Evolutionary conservation across 2,797 vertebrate species (phyloP), one percentile per base, ranked within the genome.

Genomic region (Echiichthys vipera): DNA sequence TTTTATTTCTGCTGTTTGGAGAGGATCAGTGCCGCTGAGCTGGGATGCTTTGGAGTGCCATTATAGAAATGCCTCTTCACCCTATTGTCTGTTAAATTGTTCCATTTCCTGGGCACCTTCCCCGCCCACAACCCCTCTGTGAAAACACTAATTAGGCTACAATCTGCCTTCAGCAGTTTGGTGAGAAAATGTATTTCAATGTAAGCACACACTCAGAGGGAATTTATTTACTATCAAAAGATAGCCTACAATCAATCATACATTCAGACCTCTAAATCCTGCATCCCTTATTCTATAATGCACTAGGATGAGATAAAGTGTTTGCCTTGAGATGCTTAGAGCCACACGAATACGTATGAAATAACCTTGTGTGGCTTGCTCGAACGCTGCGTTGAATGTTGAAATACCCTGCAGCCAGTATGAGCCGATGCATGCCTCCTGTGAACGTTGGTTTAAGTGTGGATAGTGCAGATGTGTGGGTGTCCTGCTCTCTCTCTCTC

Each of bases 11-110:
- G 50, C 45, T 65, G 32, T 75, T 68, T 57, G 66, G 43, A 83
- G 81, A 80, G 75, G 74, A 83, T 81, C 73, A 54, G 72, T 65
- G 77, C 50, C 20, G 3, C 67, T 62, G 45, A 67, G 58, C 84
- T 75, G 56, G 66, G 75, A 69, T 64, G 65, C 78, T 71, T 82
- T 78, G 42, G 69, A 88, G 89, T 69, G 73, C 80, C 71, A 87
- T 89, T 88, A 86, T 67, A 84, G 65, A 85, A 89, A 88, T 81
- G 81, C 78, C 84, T 91, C 83, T 88, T 90, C 84, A 83, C 78
- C 80, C 67, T 69, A 63, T 82, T 90, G 80, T 87, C 74, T 75
- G n/a, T 83, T 88, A 81, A 89, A 92, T 91, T 82, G 76, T 89
- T 88, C 80, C 77, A 85, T 93, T 92, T 91, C 74, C 89, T 85